phyloP scores from a whole-genome alignment of 2,113 vertebrate genomes.

The Propithecus coquereli region DNA sequence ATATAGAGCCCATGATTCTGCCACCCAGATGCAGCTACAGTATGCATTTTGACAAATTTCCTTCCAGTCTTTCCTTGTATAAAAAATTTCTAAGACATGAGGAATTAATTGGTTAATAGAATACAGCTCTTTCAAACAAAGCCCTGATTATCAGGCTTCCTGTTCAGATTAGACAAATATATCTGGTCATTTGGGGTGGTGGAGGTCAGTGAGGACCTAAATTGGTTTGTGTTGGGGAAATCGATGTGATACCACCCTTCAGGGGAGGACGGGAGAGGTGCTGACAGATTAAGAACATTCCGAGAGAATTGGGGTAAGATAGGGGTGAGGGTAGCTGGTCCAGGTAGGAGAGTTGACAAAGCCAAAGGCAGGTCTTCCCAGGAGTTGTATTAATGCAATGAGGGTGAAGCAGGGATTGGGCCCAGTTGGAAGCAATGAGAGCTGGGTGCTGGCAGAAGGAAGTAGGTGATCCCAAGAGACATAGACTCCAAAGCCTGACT shows the following conservation, averaged over 20 bases:
- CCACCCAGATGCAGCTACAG: not conserved
- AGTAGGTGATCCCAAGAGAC: not conserved
- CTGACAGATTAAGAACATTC: not conserved
- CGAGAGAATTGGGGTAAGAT: not conserved
- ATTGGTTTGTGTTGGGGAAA: not conserved
- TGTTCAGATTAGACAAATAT: not conserved
- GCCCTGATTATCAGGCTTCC: not conserved
- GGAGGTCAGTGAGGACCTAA: not conserved
- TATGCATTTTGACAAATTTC: not conserved
- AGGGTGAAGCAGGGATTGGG: not conserved
- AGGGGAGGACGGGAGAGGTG: not conserved
- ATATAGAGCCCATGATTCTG: not conserved
- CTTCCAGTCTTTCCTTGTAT: not conserved
- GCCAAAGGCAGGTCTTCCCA: not conserved
- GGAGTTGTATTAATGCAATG: not conserved
- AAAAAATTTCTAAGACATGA: conserved; percentile 16
- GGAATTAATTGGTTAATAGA: conserved; percentile 28
- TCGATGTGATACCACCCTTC: not conserved
- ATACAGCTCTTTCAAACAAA: conserved; percentile 29
- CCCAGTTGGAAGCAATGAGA: not conserved
- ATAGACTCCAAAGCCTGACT: not conserved
- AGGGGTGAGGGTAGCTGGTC: not conserved
- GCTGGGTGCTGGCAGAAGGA: not conserved
- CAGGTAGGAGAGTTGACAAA: not conserved
- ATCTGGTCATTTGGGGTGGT: not conserved